A percentile compares a stretch with the other conserved stretches of the same genome.
These are phyloP conservation scores for Semaprochilodus insignis DNA, from an alignment of 2,797 vertebrate species.

Conservation along the genomic window DNA sequence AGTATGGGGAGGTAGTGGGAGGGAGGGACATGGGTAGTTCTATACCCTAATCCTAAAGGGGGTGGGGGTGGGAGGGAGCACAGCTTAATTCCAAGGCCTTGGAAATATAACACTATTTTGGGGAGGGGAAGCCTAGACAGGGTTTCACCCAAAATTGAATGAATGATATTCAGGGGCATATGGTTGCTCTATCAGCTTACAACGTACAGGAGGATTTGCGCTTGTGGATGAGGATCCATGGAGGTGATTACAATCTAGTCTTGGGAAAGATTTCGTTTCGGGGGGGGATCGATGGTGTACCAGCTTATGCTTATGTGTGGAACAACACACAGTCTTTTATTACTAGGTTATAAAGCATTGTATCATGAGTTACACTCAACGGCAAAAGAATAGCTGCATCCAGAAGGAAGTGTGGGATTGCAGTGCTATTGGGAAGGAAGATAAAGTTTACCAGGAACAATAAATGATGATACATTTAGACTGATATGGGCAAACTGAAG, in stretches of 20 bases:
- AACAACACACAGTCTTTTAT: background rate
- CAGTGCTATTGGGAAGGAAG: too few species aligned
- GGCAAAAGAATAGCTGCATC: too few species aligned
- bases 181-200: constrained; percentile 64
- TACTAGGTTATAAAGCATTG: background rate
- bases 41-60: constrained; percentile 49
- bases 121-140: constrained; percentile 57
- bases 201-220: constrained; percentile 58
- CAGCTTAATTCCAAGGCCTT: constrained; percentile 63
- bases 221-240: constrained; percentile 47
- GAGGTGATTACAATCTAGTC: constrained; percentile 50
- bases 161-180: constrained; percentile 61
- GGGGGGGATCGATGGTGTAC: constrained; percentile 33
- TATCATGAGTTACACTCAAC: background rate
- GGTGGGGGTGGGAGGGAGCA: constrained; percentile 5
- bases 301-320: background rate
- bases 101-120: constrained; percentile 60
- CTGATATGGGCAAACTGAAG: too few species aligned
- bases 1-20: constrained; percentile 11
- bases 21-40: constrained; percentile 33
- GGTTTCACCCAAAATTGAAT: constrained; percentile 56
- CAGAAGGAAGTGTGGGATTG: too few species aligned
- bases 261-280: constrained; percentile 48
- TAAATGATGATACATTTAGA: too few species aligned
- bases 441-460: too few species aligned